Evolutionary conservation across 2,113 vertebrate species (phyloP).

Genomic region (Nibea coibor): DNA sequence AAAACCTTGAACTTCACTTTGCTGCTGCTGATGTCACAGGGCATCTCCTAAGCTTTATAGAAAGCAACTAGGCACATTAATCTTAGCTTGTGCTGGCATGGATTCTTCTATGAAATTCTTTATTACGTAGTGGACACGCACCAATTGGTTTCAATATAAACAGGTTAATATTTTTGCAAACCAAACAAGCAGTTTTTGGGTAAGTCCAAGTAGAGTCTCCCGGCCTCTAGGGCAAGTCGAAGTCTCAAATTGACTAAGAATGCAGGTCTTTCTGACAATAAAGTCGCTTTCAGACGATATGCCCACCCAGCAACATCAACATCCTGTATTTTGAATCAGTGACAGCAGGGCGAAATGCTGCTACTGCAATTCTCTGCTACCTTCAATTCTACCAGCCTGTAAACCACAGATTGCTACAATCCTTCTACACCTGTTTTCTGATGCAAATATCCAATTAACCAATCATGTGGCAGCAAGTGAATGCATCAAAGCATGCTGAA

Average conservation of each 20-base stretch:
- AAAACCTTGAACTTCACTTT: too few relatives aligned
- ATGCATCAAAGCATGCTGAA: too few relatives aligned
- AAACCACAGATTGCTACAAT: not conserved
- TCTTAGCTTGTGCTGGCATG: not conserved
- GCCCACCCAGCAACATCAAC: too few relatives aligned
- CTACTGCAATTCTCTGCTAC: not conserved
- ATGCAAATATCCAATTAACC: not conserved
- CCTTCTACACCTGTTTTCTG: not conserved
- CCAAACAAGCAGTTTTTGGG: not conserved
- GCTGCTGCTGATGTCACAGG: too few relatives aligned
- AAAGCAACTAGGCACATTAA: not conserved
- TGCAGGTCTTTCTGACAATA: too few relatives aligned
- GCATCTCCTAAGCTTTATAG: too few relatives aligned
- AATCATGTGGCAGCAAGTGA: not conserved
- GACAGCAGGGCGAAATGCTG: too few relatives aligned
- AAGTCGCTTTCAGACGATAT: too few relatives aligned
- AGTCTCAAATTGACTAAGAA: not conserved
- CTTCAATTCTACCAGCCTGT: not conserved
- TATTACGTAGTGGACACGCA: not conserved
- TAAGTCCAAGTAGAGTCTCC: too few relatives aligned
- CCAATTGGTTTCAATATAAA: not conserved
- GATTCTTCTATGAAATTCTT: not conserved
- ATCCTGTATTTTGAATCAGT: too few relatives aligned
- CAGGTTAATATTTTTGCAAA: not conserved
- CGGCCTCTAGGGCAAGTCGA: not conserved